Base-by-base conservation (phyloP, 2,888 invertebrate genomes). In the Nasonia oneida region DNA sequence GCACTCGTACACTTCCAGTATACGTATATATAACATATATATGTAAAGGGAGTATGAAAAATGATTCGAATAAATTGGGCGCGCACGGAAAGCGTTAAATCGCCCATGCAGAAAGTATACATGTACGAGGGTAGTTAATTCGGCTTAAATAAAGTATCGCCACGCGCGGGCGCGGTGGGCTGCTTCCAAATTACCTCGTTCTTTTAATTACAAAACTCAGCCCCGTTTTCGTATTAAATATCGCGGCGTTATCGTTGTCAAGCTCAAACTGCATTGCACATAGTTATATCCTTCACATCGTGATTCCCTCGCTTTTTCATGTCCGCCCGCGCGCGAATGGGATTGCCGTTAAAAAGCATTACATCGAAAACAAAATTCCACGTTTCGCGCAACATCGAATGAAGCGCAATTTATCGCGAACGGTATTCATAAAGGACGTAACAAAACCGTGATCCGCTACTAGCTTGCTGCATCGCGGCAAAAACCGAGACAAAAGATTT, bases 21-120 rank as follows among this genome's bases (percentile, higher is more conserved):
- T 29, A 29, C 42, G 42, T 42, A 10, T 42, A 42, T 8, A 5
- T 64, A 61, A 42, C 42, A 5, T 64, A 61, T 64, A 61, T 29
- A 29, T 37, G 77, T 15, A 64, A 81, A 42, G 18, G 67, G 67
- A 47, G 53, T 75, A 64, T 84, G 81, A 86, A 86, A 86, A 84
- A 86, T 79, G 81, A 70, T n/a, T 39, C 61, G 50, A 86, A 83
- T 84, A 81, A 86, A 84, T 86, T 75, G 53, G 70, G 57, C 74
- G 57, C 74, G 37, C 39, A 57, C 67, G 78, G 42, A 42, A 83
- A 81, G 75, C 57, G 80, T 83, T 83, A 86, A 86, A 86, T 86
- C 79, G 81, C 23, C 81, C 81, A 23, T 23, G 23, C 23, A 23
- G 23, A 23, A 23, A 23, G 23, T 23, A 23, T 23, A 23, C 23